A percentile compares a stretch with the other conserved stretches of the same genome.
These are phyloP conservation scores for Thalassarche chlororhynchos DNA, from an alignment of 2,113 vertebrate genomes.

Conservation along the genomic window DNA sequence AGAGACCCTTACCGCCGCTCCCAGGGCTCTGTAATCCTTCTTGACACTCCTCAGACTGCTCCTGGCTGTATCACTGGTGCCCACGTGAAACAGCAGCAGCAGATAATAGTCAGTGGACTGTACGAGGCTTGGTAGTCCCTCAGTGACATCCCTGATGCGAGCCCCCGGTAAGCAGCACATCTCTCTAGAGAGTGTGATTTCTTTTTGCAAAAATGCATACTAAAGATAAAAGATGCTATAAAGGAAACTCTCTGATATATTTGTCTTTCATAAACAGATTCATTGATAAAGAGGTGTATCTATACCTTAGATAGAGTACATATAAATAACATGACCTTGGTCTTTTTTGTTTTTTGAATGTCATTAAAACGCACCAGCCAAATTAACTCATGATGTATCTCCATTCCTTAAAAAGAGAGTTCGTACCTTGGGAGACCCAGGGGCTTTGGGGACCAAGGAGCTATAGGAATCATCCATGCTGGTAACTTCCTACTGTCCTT, in stretches of 20 bases:
- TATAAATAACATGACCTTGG: not conserved
- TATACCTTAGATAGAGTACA: not conserved
- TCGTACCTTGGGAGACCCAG: not conserved
- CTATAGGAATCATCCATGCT: not conserved
- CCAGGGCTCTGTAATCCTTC: too few species aligned
- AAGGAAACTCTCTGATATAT: not conserved
- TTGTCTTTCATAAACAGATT: not conserved
- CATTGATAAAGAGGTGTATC: not conserved
- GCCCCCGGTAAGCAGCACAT: too few species aligned
- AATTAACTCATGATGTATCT: not conserved
- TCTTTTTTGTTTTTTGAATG: not conserved
- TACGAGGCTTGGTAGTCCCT: too few species aligned
- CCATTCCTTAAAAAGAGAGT: not conserved
- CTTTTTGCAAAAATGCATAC: not conserved
- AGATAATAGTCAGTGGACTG: too few species aligned
- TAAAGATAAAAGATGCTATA: not conserved
- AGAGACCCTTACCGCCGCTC: too few species aligned
- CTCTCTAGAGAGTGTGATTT: not conserved
- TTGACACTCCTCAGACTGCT: too few species aligned
- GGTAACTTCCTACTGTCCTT: not conserved
- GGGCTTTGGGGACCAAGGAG: not conserved
- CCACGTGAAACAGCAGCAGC: too few species aligned
- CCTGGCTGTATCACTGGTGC: too few species aligned
- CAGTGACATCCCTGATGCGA: too few species aligned
- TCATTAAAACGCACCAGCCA: not conserved